These are phyloP conservation scores for Cantharis lateralis DNA, from an alignment of 2,888 invertebrate genomes.

Conservation along the genomic window DNA sequence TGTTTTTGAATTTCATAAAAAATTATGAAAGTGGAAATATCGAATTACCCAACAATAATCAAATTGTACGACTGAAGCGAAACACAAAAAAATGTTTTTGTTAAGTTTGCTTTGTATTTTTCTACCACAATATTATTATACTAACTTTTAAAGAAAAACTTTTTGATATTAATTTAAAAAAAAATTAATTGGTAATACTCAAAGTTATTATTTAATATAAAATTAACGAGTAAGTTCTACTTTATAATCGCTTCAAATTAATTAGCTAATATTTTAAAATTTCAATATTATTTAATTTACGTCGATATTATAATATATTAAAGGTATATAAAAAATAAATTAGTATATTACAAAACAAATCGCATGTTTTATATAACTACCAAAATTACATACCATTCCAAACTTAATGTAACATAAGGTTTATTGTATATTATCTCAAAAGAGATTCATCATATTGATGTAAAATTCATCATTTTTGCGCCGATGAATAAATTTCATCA, in stretches of 20 bases:
- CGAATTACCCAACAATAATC: neutral
- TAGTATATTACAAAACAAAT: too few relatives aligned
- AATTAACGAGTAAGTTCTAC: neutral
- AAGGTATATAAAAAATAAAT: too few relatives aligned
- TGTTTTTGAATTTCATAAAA: neutral
- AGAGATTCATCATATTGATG: too few relatives aligned
- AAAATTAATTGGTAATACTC: neutral
- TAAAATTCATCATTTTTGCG: too few relatives aligned
- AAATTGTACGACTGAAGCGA: neutral
- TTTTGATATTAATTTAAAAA: neutral
- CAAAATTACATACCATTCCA: neutral
- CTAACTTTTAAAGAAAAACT: neutral
- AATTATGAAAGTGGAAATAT: neutral
- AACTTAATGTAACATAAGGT: too few relatives aligned
- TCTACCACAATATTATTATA: neutral
- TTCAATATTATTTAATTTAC: neutral
- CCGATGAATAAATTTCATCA: too few relatives aligned
- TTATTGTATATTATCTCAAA: too few relatives aligned
- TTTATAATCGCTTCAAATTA: neutral
- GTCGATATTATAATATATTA: too few relatives aligned
- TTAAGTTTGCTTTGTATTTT: neutral
- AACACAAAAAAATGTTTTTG: neutral
- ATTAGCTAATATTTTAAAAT: neutral
- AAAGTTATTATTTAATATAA: neutral
- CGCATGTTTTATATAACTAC: neutral